Base-by-base conservation (phyloP, 2,888 invertebrate species). In the Eilema depressum region DNA sequence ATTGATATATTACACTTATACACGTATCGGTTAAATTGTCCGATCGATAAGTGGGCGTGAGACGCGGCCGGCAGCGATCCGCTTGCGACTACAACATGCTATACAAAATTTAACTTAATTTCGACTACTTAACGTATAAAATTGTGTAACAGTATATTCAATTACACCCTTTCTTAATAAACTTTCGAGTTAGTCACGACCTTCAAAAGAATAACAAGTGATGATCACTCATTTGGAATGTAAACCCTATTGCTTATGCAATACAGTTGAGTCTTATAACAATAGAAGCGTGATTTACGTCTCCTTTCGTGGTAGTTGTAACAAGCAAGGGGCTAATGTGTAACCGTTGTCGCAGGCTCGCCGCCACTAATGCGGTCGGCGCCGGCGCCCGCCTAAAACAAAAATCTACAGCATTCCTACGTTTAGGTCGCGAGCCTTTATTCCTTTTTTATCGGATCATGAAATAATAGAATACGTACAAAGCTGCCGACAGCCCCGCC, bases 301-400 rank as follows among this genome's bases (percentile, higher is more conserved):
- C 71, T 26, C 2, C 14, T 5, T 12, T 30, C 10, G 69, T 7
- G 26, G 71, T 23, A 62, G 33, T 33, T 23, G 59, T 85, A 26
- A 86, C 73, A 76, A 91, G 75, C 92, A 91, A 74, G 84, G 86
- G 86, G 88, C 91, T 93, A 93, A 93, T 92, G 93, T 91, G 92
- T 86, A 90, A 89, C 85, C 88, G 93, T 79, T 92, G 93, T 92
- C 87, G 87, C 83, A 79, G 76, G 75, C 76, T 82, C 83, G 88
- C 86, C 88, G 83, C 85, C 88, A 86, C 92, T 92, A 93, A 93
- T 93, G 93, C 92, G 89, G 83, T 85, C 93, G 96, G 88, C 95
- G 95, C 85, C 96, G 96, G 91, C 96, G 96, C 86, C 96, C 94
- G 89, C 89, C 90, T 90, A 88, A 90, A 88, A 91, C 92, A 88